phyloP scores from a whole-genome alignment of 2,113 vertebrate species.

The Malurus melanocephalus region DNA sequence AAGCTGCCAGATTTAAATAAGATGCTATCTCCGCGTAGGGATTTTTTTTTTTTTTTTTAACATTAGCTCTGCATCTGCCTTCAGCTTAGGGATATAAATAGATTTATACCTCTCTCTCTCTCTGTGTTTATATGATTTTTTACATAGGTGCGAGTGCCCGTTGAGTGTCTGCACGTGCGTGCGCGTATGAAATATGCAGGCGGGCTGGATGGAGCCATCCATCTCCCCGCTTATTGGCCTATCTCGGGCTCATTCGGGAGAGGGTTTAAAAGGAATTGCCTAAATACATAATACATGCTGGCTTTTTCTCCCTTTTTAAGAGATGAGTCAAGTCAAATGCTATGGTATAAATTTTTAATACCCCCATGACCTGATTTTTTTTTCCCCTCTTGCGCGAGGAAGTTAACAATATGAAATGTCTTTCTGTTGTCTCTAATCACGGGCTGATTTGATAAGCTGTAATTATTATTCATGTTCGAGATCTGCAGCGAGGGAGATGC shows the following conservation, averaged over 20 bases:
- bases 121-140: neutral
- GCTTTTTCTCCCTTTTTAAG: slow-evolving; percentile 32
- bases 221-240: neutral
- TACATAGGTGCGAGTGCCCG: neutral
- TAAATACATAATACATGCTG: slow-evolving; percentile 39
- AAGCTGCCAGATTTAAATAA: slow-evolving; percentile 24
- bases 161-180: neutral
- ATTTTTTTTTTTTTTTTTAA: neutral
- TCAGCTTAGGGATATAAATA: slow-evolving; percentile 9
- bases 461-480: slow-evolving; percentile 14
- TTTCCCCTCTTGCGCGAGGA: neutral
- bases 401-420: slow-evolving; percentile 35
- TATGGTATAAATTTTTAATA: slow-evolving; percentile 19
- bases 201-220: neutral
- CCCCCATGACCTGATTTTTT: slow-evolving; percentile 27
- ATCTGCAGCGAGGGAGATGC: slow-evolving; percentile 3
- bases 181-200: neutral
- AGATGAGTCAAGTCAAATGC: slow-evolving; percentile 28
- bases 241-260: neutral
- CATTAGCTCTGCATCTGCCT: neutral
- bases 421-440: slow-evolving; percentile 26
- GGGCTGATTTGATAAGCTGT: slow-evolving; percentile 14
- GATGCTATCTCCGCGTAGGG: neutral
- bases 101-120: neutral
- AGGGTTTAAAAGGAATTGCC: slow-evolving; percentile 21